phyloP scores from a whole-genome alignment of 1,140 invertebrate genomes.

The Bombus impatiens region DNA sequence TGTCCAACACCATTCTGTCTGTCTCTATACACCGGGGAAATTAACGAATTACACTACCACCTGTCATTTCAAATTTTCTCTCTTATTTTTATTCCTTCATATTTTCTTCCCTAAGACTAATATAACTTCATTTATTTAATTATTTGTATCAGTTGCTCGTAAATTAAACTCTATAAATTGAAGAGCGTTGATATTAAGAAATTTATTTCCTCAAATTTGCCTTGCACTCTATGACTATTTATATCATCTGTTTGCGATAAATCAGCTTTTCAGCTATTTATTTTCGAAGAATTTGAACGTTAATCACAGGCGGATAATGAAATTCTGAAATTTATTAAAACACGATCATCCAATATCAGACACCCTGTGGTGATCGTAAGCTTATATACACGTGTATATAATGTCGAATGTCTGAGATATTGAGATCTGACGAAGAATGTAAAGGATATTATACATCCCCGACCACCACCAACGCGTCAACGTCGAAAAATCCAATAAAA shows the following conservation, averaged over 20 bases:
- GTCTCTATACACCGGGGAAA: not conserved
- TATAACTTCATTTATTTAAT: not conserved
- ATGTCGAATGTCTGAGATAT: not conserved
- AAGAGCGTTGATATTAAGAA: no score
- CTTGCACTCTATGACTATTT: no score
- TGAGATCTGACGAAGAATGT: not conserved
- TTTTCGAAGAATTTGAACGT: no score
- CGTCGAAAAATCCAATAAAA: not conserved
- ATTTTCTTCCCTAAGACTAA: not conserved
- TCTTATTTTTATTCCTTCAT: not conserved
- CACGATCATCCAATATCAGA: no score
- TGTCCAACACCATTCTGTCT: not conserved
- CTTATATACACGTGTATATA: no score
- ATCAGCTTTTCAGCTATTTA: no score
- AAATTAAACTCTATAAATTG: no score
- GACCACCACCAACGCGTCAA: not conserved
- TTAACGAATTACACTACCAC: not conserved
- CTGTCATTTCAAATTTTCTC: not conserved
- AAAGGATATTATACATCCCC: not conserved
- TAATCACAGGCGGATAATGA: not conserved
- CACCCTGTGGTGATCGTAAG: no score
- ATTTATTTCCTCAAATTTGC: no score
- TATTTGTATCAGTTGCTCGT: no score
- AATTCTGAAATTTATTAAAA: not conserved
- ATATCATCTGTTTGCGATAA: no score